Conservation (phyloP, 2,797 vertebrate species). For the Phalloptychus januarius region DNA sequence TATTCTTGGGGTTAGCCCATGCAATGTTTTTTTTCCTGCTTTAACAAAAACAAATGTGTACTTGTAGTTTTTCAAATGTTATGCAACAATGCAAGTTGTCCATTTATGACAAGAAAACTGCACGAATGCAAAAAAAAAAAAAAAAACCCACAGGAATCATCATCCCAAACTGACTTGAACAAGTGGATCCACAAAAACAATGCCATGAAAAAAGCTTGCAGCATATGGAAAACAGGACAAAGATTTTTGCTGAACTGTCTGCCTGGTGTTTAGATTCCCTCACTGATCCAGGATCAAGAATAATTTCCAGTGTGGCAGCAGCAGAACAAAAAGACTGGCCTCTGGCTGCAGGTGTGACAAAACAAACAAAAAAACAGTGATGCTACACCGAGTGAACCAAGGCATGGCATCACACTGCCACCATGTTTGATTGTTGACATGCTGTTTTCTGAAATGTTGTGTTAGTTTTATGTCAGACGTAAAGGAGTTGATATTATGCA, state of each 20-base stretch:
- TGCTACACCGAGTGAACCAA: too few species aligned
- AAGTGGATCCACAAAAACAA: conserved; percentile 47
- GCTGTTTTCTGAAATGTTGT: too few species aligned
- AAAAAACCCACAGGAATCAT: conserved; percentile 17
- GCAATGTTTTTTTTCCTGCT: background rate
- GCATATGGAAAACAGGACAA: conserved; percentile 56
- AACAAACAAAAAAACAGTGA: too few species aligned
- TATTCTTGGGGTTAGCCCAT: too few species aligned
- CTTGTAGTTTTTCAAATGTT: background rate
- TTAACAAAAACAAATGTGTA: background rate
- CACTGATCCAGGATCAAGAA: conserved; percentile 31
- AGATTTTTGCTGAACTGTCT: conserved; percentile 64
- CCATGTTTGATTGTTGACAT: too few species aligned
- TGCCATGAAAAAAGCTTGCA: conserved; percentile 56
- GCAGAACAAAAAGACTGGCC: conserved; percentile 22
- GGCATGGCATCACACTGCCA: too few species aligned
- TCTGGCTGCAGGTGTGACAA: conserved; percentile 36
- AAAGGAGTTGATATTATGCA: too few species aligned
- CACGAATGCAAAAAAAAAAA: conserved; percentile 37
- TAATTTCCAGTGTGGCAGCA: conserved; percentile 39
- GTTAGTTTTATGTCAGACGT: too few species aligned
- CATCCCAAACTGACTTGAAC: conserved; percentile 34
- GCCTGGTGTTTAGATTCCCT: conserved; percentile 44
- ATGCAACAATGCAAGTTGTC: background rate
- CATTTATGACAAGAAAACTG: conserved; percentile 16